Conservation (phyloP, 2,888 invertebrate genomes). For the Pollenia labialis region DNA sequence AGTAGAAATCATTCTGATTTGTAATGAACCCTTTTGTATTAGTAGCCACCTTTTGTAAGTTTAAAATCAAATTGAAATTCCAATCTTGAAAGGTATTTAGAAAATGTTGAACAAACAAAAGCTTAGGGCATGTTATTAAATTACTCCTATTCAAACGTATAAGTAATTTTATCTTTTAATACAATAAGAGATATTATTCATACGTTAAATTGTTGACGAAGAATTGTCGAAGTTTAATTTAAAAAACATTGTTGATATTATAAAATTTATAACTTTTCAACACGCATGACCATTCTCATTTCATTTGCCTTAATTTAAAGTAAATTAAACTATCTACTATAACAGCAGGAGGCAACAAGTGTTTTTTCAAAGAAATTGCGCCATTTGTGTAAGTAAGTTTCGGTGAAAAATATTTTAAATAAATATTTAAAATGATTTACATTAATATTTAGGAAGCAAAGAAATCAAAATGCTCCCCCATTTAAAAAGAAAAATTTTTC, state of each 20-base stretch:
- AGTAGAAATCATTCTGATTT: too few species aligned
- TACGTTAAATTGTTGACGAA: neutral
- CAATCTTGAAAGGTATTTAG: too few species aligned
- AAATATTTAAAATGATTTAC: conserved; percentile 44
- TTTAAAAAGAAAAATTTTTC: conserved; percentile 15
- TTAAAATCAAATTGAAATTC: too few species aligned
- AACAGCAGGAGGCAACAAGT: conserved; percentile 54
- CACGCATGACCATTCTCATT: conserved; percentile 56
- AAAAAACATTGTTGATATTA: neutral
- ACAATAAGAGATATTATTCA: neutral
- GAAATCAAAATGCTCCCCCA: conserved; percentile 14
- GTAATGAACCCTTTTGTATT: too few species aligned
- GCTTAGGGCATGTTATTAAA: too few species aligned
- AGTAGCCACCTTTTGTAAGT: too few species aligned
- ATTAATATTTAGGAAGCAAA: conserved; percentile 17
- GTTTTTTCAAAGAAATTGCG: conserved; percentile 38
- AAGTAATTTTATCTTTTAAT: neutral
- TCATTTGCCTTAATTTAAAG: neutral
- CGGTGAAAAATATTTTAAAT: conserved; percentile 16
- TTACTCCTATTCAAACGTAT: neutral
- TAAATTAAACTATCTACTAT: neutral
- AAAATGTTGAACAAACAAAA: too few species aligned
- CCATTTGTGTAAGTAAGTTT: conserved; percentile 10
- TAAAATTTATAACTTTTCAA: neutral
- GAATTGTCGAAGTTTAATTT: neutral